These are phyloP conservation scores for Agonopterix arenella DNA, from an alignment of 2,888 invertebrate species.

Conservation along the genomic window DNA sequence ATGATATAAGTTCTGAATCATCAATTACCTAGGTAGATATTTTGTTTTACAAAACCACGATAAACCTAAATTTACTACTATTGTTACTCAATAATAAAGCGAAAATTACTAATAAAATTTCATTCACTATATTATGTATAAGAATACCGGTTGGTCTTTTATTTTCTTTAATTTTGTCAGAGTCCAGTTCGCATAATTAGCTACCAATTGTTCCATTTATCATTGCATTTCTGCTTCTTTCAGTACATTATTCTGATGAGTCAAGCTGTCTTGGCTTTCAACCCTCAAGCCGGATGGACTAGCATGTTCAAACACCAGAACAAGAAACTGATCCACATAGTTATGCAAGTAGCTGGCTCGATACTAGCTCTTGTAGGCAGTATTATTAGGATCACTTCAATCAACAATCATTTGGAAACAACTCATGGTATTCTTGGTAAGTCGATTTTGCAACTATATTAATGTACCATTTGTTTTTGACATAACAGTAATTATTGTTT, in stretches of 20 bases:
- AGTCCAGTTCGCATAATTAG: not conserved
- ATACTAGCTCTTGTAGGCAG: constrained; percentile 37
- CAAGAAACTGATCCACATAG: constrained; percentile 34
- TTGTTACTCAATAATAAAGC: no score
- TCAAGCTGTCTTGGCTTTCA: constrained; percentile 39
- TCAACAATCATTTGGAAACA: constrained; percentile 14
- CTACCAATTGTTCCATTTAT: not conserved
- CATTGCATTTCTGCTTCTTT: constrained; percentile 15
- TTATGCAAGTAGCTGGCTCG: constrained; percentile 43
- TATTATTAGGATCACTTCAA: constrained; percentile 23
- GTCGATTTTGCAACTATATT: not conserved
- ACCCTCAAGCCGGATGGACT: constrained; percentile 38
- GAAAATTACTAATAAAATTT: not conserved
- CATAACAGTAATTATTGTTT: no score
- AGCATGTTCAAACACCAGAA: constrained; percentile 27
- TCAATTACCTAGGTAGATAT: no score
- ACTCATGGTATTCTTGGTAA: constrained; percentile 41
- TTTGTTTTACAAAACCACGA: no score
- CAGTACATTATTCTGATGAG: constrained; percentile 51
- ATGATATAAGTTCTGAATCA: no score
- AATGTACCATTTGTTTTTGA: no score
- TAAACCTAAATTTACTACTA: no score
- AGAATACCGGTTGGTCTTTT: not conserved
- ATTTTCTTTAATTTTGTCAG: not conserved
- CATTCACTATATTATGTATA: no score